These are phyloP conservation scores for Heliconius eleuchia DNA, from an alignment of 1,140 invertebrate species.

Conservation along the genomic window DNA sequence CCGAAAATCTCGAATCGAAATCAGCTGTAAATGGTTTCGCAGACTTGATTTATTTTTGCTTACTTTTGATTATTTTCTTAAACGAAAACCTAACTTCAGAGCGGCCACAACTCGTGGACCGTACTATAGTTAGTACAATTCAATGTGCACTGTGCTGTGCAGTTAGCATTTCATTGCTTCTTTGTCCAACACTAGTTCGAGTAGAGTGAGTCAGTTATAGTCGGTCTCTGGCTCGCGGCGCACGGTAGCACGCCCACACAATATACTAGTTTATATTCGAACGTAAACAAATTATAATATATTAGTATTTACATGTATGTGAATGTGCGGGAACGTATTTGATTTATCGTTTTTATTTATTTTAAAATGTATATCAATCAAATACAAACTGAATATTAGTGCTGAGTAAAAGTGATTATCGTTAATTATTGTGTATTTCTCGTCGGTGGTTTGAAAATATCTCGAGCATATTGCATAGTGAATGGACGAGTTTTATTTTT, in stretches of 20 bases:
- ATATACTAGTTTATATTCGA: slow-evolving; percentile 41
- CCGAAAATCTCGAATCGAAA: no score
- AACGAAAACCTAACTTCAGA: no score
- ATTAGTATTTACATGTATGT: neutral
- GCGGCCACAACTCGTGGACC: no score
- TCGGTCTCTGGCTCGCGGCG: slow-evolving; percentile 24
- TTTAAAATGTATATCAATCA: slow-evolving; percentile 7
- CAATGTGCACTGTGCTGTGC: slow-evolving; percentile 8
- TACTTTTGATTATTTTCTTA: no score
- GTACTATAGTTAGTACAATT: neutral
- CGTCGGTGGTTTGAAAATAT: slow-evolving; percentile 28
- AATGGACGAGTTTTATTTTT: slow-evolving; percentile 21
- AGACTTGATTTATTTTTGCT: no score
- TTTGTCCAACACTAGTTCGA: slow-evolving; percentile 23
- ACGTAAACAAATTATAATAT: slow-evolving; percentile 43
- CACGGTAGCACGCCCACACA: slow-evolving; percentile 16
- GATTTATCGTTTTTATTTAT: slow-evolving; percentile 1
- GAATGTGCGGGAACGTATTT: neutral
- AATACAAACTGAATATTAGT: neutral
- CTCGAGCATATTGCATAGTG: slow-evolving; percentile 24
- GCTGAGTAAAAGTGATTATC: slow-evolving; percentile 27
- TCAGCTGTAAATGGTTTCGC: no score
- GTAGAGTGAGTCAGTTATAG: slow-evolving; percentile 36
- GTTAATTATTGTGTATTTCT: slow-evolving; percentile 26
- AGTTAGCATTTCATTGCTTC: slow-evolving; percentile 15